Conservation (phyloP, 2,888 invertebrate genomes). For the Trachelus troglodyta region DNA sequence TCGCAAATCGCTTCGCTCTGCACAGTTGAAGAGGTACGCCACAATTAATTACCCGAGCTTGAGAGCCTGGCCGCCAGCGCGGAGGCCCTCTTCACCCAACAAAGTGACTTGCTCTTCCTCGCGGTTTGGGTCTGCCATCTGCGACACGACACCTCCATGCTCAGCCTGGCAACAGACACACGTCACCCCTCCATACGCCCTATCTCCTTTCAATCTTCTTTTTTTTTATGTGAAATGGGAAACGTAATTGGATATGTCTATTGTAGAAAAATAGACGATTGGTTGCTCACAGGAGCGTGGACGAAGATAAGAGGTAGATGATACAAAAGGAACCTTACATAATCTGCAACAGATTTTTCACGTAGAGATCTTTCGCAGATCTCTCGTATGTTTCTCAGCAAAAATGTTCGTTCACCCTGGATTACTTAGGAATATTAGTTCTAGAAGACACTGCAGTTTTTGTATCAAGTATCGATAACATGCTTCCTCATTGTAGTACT, state of each 20-base stretch:
- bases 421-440: neutral
- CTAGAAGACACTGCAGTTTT: neutral
- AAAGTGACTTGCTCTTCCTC: conserved; percentile 97
- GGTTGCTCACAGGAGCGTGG: neutral
- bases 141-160: conserved; percentile 77
- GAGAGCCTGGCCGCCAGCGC: conserved; percentile 95
- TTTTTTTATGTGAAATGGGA: conserved; percentile 12
- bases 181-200: conserved; percentile 62
- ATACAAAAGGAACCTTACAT: neutral
- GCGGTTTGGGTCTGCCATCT: conserved; percentile 97
- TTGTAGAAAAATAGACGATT: neutral
- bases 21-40: conserved; percentile 50
- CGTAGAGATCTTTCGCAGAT: neutral
- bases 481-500: neutral
- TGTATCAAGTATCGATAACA: neutral
- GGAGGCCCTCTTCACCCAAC: conserved; percentile 95
- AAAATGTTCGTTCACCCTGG: neutral
- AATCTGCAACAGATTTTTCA: neutral
- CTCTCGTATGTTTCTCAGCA: neutral
- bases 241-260: neutral
- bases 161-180: conserved; percentile 78
- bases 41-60: conserved; percentile 91
- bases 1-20: conserved; percentile 45
- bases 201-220: conserved; percentile 48
- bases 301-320: neutral